Evolutionary conservation across 2,113 vertebrate species (phyloP), one percentile per base, ranked within the genome.

Genomic region (Triplophysa dalaica): DNA sequence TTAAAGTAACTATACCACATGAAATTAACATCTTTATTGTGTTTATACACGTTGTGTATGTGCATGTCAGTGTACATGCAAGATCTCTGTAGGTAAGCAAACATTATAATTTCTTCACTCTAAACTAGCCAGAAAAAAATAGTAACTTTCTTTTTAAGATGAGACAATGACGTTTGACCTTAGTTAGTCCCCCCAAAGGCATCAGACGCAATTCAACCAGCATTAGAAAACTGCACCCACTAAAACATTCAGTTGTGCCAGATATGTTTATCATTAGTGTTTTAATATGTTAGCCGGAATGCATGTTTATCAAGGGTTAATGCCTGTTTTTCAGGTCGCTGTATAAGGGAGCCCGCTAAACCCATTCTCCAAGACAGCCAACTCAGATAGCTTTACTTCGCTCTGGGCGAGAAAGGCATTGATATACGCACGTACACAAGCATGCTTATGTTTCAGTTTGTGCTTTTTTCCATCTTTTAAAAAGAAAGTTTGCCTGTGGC

Each of bases 281-380:
- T 66, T 64, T 56, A 58, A 72, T 67, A 50, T 67, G 21, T 8
- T 64, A 45, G 79, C 38, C 69, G 41, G 62, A 22, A 58, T 68
- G 24, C 17, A 48, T 83, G 74, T 61, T 81, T 69, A 82, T 17
- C 22, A 33, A 54, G 70, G 48, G 75, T 61, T 67, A 74, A 78
- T 75, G 62, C 70, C 73, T 73, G 26, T 58, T 81, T 78, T 75
- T 61, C 81, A 75, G 81, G 62, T 61, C 72, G n/a, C 54, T 74
- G 64, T 74, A 41, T 67, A 50, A 81, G 52, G 52, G 33, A 75
- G 64, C 50, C 38, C 1, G 24, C 21, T 69, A 54, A 69, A 81
- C 74, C 58, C 38, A 60, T 67, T 45, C 72, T 81, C 79, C 2
- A 63, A 75, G 75, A 73, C 79, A 69, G 64, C 61, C 62, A 17